These are phyloP conservation scores for Neopipo cinnamomea DNA, from an alignment of 2,113 vertebrate genomes.

Conservation along the genomic window DNA sequence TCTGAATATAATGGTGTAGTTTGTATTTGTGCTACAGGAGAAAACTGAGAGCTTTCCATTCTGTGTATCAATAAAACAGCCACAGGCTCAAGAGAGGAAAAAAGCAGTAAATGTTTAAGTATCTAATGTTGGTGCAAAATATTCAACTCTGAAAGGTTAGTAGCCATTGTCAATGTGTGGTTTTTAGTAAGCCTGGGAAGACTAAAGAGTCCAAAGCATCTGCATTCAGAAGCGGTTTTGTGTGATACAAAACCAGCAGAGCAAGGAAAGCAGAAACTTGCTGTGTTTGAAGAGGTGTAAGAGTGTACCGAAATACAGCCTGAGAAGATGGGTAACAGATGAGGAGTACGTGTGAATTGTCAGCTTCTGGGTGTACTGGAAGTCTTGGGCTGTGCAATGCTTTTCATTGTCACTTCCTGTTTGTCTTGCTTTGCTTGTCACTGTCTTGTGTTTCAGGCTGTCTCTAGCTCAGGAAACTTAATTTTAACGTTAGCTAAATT, in stretches of 20 bases:
- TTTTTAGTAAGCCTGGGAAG: not conserved
- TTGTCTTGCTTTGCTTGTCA: not conserved
- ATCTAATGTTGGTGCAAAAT: not conserved
- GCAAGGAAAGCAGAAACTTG: not conserved
- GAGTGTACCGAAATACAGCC: not conserved
- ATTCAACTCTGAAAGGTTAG: not conserved
- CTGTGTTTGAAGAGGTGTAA: not conserved
- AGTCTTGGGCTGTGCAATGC: not conserved
- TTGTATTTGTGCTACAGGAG: not conserved
- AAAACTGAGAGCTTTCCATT: not conserved
- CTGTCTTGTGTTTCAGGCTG: not conserved
- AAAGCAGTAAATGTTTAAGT: not conserved
- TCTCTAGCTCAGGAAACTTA: slow-evolving; percentile 22
- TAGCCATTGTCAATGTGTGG: not conserved
- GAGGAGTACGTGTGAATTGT: not conserved
- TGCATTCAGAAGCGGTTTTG: not conserved
- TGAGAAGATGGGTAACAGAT: not conserved
- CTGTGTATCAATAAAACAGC: not conserved
- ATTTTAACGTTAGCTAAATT: not conserved
- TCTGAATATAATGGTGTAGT: not conserved
- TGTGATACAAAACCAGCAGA: not conserved
- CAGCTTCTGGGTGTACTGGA: not conserved
- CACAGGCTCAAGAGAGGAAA: not conserved
- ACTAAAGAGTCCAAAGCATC: not conserved
- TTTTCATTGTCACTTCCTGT: not conserved